A percentile compares a stretch with the other conserved stretches of the same genome.
phyloP scores from a whole-genome alignment of 2,797 vertebrate species.

The Xerus rutilus region DNA sequence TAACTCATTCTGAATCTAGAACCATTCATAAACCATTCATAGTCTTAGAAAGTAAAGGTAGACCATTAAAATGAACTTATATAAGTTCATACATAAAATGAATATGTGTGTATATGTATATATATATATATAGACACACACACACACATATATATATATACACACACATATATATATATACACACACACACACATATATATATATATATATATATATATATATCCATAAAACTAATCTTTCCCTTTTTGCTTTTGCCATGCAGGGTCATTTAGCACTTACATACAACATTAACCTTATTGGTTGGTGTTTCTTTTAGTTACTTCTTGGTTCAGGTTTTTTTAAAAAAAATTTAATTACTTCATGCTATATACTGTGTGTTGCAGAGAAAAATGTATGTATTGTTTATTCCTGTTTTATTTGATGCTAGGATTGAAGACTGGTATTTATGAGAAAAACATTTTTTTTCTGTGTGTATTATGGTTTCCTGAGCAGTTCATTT shows the following conservation, averaged over 20 bases:
- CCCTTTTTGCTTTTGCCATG: not conserved
- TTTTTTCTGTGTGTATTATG: not conserved
- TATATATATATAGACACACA: too few species aligned
- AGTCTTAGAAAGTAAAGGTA: not conserved
- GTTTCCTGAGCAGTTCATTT: constrained; percentile 9
- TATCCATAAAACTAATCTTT: not conserved
- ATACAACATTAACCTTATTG: not conserved
- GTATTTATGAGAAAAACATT: constrained; percentile 19
- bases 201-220: too few species aligned
- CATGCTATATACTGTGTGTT: not conserved
- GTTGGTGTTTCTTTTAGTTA: constrained; percentile 12
- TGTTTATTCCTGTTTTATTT: constrained; percentile 42
- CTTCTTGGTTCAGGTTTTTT: constrained; percentile 18
- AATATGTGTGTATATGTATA: too few species aligned
- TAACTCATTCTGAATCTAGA: constrained; percentile 29
- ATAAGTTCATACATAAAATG: not conserved
- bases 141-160: not conserved
- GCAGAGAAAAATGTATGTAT: not conserved
- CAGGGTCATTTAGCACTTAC: not conserved
- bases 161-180: too few species aligned
- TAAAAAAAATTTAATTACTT: constrained; percentile 55
- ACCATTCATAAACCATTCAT: constrained; percentile 15
- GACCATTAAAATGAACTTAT: not conserved
- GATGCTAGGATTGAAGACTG: constrained; percentile 8
- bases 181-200: too few species aligned